A percentile compares a stretch with the other conserved stretches of the same genome.
Evolutionary conservation across 2,888 invertebrate species (phyloP).

Genomic region (Eueremaeus valkanovi): DNA sequence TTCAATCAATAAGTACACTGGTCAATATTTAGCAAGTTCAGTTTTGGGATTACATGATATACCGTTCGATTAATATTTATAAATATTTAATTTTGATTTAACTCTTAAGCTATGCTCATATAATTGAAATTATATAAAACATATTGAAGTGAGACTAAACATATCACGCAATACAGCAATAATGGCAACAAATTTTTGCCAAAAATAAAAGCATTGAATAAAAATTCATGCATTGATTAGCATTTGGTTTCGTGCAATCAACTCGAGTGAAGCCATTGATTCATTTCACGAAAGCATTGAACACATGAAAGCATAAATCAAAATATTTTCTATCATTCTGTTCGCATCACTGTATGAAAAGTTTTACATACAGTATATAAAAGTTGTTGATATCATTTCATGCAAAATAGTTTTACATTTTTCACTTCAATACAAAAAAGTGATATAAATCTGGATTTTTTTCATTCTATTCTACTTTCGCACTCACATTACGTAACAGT

Average conservation of each 20-base stretch:
- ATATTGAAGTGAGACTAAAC: background rate
- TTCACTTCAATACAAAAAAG: background rate
- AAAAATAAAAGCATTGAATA: background rate
- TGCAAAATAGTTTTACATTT: conserved; percentile 16
- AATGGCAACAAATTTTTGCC: background rate
- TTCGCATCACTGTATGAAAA: background rate
- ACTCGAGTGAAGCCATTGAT: background rate
- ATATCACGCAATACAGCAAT: background rate
- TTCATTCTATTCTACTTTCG: background rate
- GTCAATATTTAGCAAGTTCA: no score
- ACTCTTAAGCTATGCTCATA: background rate
- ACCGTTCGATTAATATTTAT: no score
- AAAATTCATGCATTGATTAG: background rate
- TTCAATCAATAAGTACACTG: no score
- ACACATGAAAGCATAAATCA: background rate
- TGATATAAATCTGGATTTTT: background rate
- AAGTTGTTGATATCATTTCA: background rate
- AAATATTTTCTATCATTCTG: background rate
- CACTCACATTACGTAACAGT: background rate
- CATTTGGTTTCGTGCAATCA: background rate
- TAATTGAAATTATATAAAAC: background rate
- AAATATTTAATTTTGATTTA: background rate
- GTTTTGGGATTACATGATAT: no score
- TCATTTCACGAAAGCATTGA: background rate
- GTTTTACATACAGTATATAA: no score